These are phyloP conservation scores for Phenganax stokvisi DNA, from an alignment of 92 coral and sea anemone genomes.

Conservation along the genomic window DNA sequence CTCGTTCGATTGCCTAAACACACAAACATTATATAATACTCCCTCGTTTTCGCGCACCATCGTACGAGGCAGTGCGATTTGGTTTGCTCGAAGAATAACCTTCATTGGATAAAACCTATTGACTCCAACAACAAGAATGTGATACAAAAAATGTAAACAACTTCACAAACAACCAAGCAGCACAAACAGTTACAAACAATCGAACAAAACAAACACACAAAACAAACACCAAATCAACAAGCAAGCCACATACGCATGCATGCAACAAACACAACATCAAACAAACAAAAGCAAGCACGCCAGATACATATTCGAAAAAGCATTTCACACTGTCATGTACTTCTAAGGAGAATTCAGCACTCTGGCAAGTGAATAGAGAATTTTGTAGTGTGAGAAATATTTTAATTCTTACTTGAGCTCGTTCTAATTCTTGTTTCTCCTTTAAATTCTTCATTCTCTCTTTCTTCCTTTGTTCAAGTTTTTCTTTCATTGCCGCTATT, in stretches of 20 bases:
- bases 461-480: slow-evolving; percentile 75
- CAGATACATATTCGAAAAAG: too few species aligned
- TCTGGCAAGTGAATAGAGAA: too few species aligned
- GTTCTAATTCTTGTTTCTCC: slow-evolving; percentile 77
- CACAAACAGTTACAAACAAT: too few species aligned
- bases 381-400: not conserved
- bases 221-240: too few species aligned
- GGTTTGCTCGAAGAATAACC: not conserved
- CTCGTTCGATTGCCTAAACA: slow-evolving; percentile 79
- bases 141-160: too few species aligned
- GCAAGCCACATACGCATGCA: too few species aligned
- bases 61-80: not conserved
- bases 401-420: slow-evolving; percentile 65
- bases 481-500: slow-evolving; percentile 67
- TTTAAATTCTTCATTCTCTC: slow-evolving; percentile 61
- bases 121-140: too few species aligned
- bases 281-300: too few species aligned
- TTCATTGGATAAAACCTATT: not conserved
- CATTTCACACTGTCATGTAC: not conserved
- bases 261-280: too few species aligned
- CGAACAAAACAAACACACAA: too few species aligned
- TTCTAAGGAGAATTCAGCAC: too few species aligned
- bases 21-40: not conserved
- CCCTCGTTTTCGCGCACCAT: not conserved
- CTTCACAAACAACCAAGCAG: too few species aligned